A percentile compares a stretch with the other conserved stretches of the same genome.
These are phyloP conservation scores for Drosophila nikananu DNA, from an alignment of 1,140 invertebrate genomes.

Conservation along the genomic window DNA sequence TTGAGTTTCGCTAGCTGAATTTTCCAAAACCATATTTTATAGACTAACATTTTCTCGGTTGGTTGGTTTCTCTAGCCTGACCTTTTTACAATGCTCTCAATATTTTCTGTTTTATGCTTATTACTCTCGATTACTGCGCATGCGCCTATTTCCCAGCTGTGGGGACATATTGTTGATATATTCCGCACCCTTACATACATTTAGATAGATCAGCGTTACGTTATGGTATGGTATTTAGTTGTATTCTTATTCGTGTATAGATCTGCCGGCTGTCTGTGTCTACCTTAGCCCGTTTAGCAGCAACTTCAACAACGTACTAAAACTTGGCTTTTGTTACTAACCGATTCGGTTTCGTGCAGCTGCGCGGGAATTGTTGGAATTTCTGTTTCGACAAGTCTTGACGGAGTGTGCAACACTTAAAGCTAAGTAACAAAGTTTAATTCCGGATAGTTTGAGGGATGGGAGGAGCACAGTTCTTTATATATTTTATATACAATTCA, in stretches of 20 bases:
- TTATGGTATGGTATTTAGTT: slow-evolving; percentile 52
- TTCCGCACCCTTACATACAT: slow-evolving; percentile 52
- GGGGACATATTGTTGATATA: slow-evolving; percentile 34
- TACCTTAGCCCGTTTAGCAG: slow-evolving; percentile 41
- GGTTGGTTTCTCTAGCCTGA: slow-evolving; percentile 63
- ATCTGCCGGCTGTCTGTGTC: slow-evolving; percentile 38
- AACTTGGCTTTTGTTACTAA: slow-evolving; percentile 23
- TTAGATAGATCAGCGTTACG: slow-evolving; percentile 69
- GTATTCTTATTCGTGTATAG: slow-evolving; percentile 45
- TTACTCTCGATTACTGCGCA: slow-evolving; percentile 40
- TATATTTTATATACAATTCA: slow-evolving; percentile 51
- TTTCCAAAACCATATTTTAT: slow-evolving; percentile 40
- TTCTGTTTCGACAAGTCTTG: slow-evolving; percentile 58
- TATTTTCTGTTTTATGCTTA: slow-evolving; percentile 28
- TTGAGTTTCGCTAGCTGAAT: slow-evolving; percentile 28
- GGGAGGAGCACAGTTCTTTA: slow-evolving; percentile 20
- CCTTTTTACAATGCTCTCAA: slow-evolving; percentile 72
- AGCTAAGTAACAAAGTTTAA: slow-evolving; percentile 78
- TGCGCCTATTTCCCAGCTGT: slow-evolving; percentile 43
- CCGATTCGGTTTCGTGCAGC: slow-evolving; percentile 3
- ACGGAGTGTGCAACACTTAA: slow-evolving; percentile 82
- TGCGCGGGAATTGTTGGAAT: slow-evolving; percentile 43
- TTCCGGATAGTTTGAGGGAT: slow-evolving; percentile 17
- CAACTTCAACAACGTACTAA: slow-evolving; percentile 52
- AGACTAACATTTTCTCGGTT: slow-evolving; percentile 54